phyloP scores from a whole-genome alignment of 2,888 invertebrate genomes.

The Heteromurus nitidus region DNA sequence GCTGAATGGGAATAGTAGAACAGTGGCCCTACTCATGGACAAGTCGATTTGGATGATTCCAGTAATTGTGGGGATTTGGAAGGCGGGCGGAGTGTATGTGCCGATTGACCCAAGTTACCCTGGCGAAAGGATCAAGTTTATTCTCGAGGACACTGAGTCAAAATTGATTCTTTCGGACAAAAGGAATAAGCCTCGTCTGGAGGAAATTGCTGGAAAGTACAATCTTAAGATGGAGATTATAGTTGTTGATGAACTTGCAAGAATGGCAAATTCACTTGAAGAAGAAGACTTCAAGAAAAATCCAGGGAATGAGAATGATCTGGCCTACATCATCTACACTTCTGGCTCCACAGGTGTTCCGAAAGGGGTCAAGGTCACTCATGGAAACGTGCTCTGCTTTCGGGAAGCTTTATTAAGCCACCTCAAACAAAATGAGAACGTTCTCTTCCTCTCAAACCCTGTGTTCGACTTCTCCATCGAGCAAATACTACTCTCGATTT shows the following conservation, averaged over 20 bases:
- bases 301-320: background rate
- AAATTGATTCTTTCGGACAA: constrained; percentile 81
- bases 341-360: constrained; percentile 54
- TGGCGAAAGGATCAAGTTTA: constrained; percentile 83
- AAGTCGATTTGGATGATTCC: background rate
- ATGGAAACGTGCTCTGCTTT: constrained; percentile 10
- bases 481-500: constrained; percentile 20
- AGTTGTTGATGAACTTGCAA: no score
- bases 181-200: background rate
- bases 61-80: constrained; percentile 80
- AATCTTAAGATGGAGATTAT: no score
- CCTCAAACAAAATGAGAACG: background rate
- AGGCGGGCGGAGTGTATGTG: constrained; percentile 88
- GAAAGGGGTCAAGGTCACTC: constrained; percentile 44
- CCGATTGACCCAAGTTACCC: constrained; percentile 87
- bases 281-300: no score
- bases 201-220: no score
- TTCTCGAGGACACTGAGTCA: constrained; percentile 85
- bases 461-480: constrained; percentile 35
- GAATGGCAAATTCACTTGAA: no score
- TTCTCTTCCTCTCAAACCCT: constrained; percentile 28
- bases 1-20: no score
- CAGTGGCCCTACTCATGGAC: constrained; percentile 2
- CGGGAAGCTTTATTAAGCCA: background rate
- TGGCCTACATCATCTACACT: constrained; percentile 54